These are phyloP conservation scores for Lagorchestes hirsutus DNA, from an alignment of 2,797 vertebrate species.

Conservation along the genomic window DNA sequence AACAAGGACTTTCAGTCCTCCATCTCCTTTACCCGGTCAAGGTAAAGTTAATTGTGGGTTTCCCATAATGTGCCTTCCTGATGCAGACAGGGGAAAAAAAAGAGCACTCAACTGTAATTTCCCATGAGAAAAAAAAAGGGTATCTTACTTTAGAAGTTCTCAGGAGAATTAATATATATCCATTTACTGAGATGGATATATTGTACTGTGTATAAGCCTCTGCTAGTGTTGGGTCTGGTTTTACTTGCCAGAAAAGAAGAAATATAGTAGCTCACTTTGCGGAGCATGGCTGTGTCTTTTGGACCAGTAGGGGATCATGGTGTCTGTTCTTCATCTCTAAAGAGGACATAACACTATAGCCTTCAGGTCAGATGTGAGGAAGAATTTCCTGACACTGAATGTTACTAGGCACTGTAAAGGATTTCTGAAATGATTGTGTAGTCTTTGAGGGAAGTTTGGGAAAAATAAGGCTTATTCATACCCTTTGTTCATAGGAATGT, in stretches of 20 bases:
- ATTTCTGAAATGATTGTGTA: neutral
- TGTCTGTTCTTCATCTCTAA: neutral
- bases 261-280: neutral
- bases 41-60: conserved; percentile 57
- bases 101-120: conserved; percentile 44
- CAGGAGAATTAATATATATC: conserved; percentile 40
- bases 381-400: neutral
- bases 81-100: conserved; percentile 39
- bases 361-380: conserved; percentile 18
- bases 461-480: neutral
- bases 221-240: conserved; percentile 38
- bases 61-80: conserved; percentile 9
- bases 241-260: conserved; percentile 44
- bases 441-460: neutral
- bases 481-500: neutral
- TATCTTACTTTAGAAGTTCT: conserved; percentile 35
- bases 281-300: neutral
- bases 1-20: conserved; percentile 59
- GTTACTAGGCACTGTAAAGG: neutral
- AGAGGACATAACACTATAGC: neutral
- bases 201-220: neutral
- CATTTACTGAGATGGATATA: conserved; percentile 53
- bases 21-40: conserved; percentile 61
- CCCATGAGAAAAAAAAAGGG: conserved; percentile 47
- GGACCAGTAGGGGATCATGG: neutral